Base-by-base conservation (phyloP, 2,797 vertebrate genomes). In the Enteromius trimaculatus region DNA sequence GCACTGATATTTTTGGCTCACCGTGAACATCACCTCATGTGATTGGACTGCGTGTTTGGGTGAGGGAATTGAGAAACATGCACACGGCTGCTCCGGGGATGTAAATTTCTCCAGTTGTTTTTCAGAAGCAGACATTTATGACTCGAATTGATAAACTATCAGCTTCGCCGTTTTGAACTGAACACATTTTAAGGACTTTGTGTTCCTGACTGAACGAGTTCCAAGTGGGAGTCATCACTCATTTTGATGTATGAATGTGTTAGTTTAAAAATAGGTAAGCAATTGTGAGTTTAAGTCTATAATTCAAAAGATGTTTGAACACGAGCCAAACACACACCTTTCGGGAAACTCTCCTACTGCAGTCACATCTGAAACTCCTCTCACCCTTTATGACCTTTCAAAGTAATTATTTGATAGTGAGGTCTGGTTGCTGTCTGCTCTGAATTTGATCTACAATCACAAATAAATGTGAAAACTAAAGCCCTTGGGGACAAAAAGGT, bases 351-450 rank as follows among this genome's bases (percentile, higher is more conserved):
- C 26, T 68, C 23, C 17, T 55, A 16, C 21, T 6, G 31, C 2
- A 55, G 80, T 34, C 34, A 14, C 31, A 66, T 82, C 17, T 68
- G 62, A 76, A 82, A 77, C 26, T 42, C 49, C 62, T 8, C 10
- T 53, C 37, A 55, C 62, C 71, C 58, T 77, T 31, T 47, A 29
- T 68, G 81, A 55, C 62, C 72, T 82, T 82, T 82, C 37, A 77
- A 82, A 82, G 81, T 68, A 82, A 82, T 82, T 82, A 82, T 82
- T 77, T 82, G 81, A 82, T 82, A 82, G 81, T 39, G 49, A 68
- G 37, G 34, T 34, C 62, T 29, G 10, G 11, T 39, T 14, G 47
- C 47, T 51, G 37, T 55, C 72, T 82, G 70, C 80, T 75, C 44
- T 10, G 5, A 21, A 75, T 47, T 65, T 51, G 34, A 82, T 82